Base-by-base conservation (phyloP, 2,888 invertebrate genomes). In the Smittia aterrima region DNA sequence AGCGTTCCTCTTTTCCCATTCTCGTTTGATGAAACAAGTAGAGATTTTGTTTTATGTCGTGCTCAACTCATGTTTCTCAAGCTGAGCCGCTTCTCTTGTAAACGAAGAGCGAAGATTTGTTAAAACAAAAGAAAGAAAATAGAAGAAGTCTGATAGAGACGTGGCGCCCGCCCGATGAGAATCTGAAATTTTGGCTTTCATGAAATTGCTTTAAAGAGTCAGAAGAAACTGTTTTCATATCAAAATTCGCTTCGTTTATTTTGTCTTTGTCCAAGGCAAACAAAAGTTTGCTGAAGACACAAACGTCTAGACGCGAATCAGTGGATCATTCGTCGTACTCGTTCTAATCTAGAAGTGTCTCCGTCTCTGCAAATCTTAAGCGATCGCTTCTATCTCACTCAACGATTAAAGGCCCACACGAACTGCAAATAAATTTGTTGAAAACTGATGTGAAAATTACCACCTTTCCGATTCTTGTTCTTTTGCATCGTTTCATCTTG, bases 371-470 rank as follows among this genome's bases (percentile, higher is more conserved):
- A 9, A 32, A 32, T 32, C 32, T 9, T 6, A 32, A 32, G 4
- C 32, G 32, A 32, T 32, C 32, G 32, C 32, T 32, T 32, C 9
- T 9, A 3, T 32, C 32, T 3, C 32, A 32, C 32, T 32, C 32
- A 6, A 32, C 32, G 9, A 3, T 9, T 6, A 32, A 22, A 58
- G n/a, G 16, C 72, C 58, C 62, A 72, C 72, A 72, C 54, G 72
- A 58, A 72, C 18, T 62, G 72, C 72, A 38, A 72, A 72, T 72
- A 72, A 72, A 62, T 72, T 72, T 72, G 72, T 72, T 72, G 72
- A 72, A 72, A 72, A 38, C 58, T 72, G 72, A 72, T 72, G 72
- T 72, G 72, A 72, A 72, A 72, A 62, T 72, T 71, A 71, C 25
- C 72, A 72, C 72, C 72, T 72, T 72, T 72, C 72, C 40, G 38